Evolutionary conservation across 2,888 invertebrate genomes (phyloP), one percentile per base, ranked within the genome.

Genomic region (Diplazon laetatorius): DNA sequence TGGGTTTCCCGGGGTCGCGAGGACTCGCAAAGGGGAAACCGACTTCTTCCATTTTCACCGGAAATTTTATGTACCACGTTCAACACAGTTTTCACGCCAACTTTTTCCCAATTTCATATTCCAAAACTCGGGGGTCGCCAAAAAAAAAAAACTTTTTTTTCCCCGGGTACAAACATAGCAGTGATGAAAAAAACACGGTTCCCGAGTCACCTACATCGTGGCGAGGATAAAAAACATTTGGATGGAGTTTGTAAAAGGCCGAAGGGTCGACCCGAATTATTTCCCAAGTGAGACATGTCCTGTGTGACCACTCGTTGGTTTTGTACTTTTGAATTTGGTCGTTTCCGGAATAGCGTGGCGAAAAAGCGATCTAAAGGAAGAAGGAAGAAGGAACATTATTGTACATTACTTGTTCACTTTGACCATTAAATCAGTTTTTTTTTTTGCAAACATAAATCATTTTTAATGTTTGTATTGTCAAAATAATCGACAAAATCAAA

Each of bases 231-330:
- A n/a, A n/a, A n/a, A 68, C 44, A 50, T 75, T 55, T 50, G 35
- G 22, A 75, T 55, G 44, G 55, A 46, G 35, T 68, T 62, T 68
- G 42, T n/a, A 25, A 37, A 48, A 30, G 48, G 25, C 18, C 50
- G 79, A 81, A 65, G 25, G 74, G 44, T 37, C 37, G 20, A 50
- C 60, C n/a, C 73, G 68, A 80, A 82, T 83, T 83, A 81, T 79
- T 84, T 80, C 84, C 82, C 63, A 60, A 83, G 83, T 81, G 83
- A 82, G 71, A 74, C 78, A 44, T 76, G 62, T 76, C 62, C 60
- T 75, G 73, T 63, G 35, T 37, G 44, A 22, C 55, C 73, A 30
- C 30, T 44, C 55, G 35, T 12, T 6, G 6, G 48, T 59, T 42
- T 35, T 20, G 39, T 37, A 4, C 59, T 39, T 57, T 16, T 55